These are phyloP conservation scores for Eulemur coronatus DNA, from an alignment of 2,797 vertebrate species.

Conservation along the genomic window DNA sequence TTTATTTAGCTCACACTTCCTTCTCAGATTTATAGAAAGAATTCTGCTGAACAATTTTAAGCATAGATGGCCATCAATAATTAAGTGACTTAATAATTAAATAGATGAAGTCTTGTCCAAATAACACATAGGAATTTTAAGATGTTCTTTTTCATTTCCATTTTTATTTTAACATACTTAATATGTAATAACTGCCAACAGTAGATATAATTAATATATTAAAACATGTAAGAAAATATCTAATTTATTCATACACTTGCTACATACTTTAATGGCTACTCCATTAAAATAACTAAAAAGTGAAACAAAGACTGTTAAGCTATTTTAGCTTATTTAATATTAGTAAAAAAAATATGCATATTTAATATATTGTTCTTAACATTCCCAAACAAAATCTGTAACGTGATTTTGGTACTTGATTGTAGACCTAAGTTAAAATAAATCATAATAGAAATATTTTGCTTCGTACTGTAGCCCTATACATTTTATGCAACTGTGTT, in stretches of 20 bases:
- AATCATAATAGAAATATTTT: neutral
- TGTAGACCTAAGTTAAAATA: neutral
- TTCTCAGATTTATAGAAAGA: neutral
- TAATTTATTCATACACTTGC: neutral
- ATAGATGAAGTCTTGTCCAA: neutral
- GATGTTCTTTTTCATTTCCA: constrained; percentile 31
- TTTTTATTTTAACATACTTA: constrained; percentile 21
- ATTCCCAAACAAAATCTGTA: neutral
- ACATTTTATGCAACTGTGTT: neutral
- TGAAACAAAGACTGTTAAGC: neutral
- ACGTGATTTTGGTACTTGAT: neutral
- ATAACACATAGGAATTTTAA: constrained; percentile 36
- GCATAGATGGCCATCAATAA: neutral
- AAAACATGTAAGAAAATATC: neutral
- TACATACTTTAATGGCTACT: neutral
- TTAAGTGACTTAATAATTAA: constrained; percentile 49
- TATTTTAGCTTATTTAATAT: neutral
- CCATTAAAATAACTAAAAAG: neutral
- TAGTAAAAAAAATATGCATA: neutral
- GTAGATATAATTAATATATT: neutral
- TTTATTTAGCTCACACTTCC: neutral
- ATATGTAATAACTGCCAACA: neutral
- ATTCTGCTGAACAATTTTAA: constrained; percentile 10
- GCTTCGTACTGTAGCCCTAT: neutral
- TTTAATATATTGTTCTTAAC: neutral